These are phyloP conservation scores for Maccullochella peelii DNA, from an alignment of 2,113 vertebrate genomes.

Conservation along the genomic window DNA sequence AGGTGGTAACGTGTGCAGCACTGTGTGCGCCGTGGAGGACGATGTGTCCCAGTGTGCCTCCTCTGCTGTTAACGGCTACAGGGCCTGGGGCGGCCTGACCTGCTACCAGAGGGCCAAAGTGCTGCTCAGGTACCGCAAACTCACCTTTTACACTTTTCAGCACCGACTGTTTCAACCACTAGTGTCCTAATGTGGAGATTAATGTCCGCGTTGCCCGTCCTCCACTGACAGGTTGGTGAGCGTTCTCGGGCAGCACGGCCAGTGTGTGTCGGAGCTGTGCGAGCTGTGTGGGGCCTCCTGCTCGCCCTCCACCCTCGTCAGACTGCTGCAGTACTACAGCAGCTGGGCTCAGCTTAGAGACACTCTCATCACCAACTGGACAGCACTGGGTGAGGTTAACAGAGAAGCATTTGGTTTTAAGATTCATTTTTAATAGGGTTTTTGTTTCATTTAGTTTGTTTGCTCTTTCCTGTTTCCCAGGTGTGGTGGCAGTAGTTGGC, in stretches of 20 bases:
- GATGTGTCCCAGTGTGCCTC: constrained; percentile 75
- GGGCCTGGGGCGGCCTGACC: constrained; percentile 75
- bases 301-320: constrained; percentile 65
- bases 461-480: constrained; percentile 54
- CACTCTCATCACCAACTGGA: constrained; percentile 75
- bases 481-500: constrained; percentile 78
- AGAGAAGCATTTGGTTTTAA: rapidly evolving
- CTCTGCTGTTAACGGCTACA: constrained; percentile 65
- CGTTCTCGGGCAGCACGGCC: constrained; percentile 74
- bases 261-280: constrained; percentile 80
- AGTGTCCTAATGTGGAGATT: neutral
- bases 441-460: neutral
- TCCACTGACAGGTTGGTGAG: constrained; percentile 63
- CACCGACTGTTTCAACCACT: neutral
- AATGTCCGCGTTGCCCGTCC: neutral
- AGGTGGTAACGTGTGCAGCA: constrained; percentile 76
- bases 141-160: neutral
- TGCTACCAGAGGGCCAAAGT: constrained; percentile 76
- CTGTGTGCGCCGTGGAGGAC: constrained; percentile 66
- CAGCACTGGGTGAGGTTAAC: constrained; percentile 70
- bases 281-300: constrained; percentile 74
- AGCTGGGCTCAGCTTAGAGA: constrained; percentile 85
- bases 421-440: too few relatives aligned
- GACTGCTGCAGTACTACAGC: constrained; percentile 82
- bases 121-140: constrained; percentile 74